phyloP scores from a whole-genome alignment of 2,113 vertebrate genomes.

The Sigmodon hispidus region DNA sequence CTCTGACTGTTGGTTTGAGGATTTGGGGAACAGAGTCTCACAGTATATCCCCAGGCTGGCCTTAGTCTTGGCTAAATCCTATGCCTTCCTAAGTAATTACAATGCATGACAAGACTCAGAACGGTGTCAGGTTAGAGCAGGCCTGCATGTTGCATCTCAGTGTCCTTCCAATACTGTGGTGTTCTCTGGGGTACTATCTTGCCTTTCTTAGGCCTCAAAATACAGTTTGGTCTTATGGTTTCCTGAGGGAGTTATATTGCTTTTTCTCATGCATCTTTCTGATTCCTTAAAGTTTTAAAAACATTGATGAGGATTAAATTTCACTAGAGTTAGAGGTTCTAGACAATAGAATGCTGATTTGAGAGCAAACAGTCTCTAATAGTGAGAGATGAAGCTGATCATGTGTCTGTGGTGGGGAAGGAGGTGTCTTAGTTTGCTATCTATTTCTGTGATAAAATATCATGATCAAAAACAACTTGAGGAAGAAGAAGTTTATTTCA shows the following conservation, averaged over 20 bases:
- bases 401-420: neutral
- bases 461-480: neutral
- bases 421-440: neutral
- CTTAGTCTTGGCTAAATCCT: neutral
- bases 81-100: neutral
- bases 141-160: neutral
- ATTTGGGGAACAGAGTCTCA: neutral
- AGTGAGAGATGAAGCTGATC: neutral
- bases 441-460: neutral
- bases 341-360: neutral
- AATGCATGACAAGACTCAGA: neutral
- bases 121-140: neutral
- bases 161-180: neutral
- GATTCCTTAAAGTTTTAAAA: neutral
- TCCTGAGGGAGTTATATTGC: neutral
- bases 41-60: neutral
- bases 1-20: neutral
- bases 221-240: neutral
- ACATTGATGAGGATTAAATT: slow-evolving; percentile 5
- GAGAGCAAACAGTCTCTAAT: neutral
- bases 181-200: neutral
- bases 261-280: neutral
- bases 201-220: neutral
- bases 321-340: neutral
- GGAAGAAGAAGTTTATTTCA: neutral